Evolutionary conservation across 2,888 invertebrate genomes (phyloP).

Genomic region (Orthosia incerta): DNA sequence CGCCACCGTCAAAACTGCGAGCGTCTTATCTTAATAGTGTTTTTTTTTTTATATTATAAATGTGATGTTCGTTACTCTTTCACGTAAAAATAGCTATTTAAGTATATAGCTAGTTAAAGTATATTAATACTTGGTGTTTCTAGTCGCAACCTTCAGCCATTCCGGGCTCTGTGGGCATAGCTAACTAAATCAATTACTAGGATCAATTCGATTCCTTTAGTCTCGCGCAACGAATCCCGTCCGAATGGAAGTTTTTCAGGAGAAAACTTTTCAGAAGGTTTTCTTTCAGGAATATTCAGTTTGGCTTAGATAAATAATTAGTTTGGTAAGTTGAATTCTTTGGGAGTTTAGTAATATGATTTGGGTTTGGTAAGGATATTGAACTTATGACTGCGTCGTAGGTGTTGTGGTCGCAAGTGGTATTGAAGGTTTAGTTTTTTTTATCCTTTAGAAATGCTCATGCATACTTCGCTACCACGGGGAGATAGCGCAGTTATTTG

Average conservation of each 20-base stretch:
- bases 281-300: conserved; percentile 38
- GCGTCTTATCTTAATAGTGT: too few relatives aligned
- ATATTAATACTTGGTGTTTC: background rate
- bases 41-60: too few relatives aligned
- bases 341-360: background rate
- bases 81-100: too few relatives aligned
- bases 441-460: too few relatives aligned
- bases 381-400: background rate
- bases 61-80: too few relatives aligned
- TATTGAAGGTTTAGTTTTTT: too few relatives aligned
- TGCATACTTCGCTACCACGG: too few relatives aligned
- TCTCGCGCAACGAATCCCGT: conserved; percentile 48
- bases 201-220: conserved; percentile 65
- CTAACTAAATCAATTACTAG: conserved; percentile 67
- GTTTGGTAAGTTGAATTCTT: conserved; percentile 13
- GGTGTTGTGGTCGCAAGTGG: too few relatives aligned
- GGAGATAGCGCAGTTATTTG: too few relatives aligned
- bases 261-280: conserved; percentile 45
- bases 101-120: too few relatives aligned
- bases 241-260: conserved; percentile 54
- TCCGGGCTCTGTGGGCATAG: conserved; percentile 33
- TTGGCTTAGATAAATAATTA: conserved; percentile 32
- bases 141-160: background rate
- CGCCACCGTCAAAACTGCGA: too few relatives aligned
- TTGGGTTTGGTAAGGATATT: background rate